Conservation (phyloP, 35 echinoderm and acorn worm genomes). For the Ptychodera flava region DNA sequence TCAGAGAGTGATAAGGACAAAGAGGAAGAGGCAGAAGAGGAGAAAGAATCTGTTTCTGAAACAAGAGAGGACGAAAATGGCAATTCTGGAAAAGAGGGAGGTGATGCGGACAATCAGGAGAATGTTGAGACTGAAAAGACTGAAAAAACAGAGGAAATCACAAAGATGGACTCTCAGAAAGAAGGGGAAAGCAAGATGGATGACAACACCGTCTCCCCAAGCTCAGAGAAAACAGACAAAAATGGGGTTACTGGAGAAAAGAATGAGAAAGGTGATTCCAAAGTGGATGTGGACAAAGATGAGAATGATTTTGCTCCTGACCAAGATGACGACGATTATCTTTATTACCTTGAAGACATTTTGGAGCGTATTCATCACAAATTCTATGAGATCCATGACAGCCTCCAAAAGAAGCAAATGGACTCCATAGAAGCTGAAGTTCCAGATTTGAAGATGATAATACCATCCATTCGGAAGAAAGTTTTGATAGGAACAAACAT, state of each 20-base stretch:
- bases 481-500: constrained; percentile 54
- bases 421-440: constrained; percentile 12
- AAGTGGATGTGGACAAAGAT: constrained; percentile 6
- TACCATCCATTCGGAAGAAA: constrained; percentile 51
- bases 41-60: not conserved
- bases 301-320: constrained; percentile 7
- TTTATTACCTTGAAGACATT: constrained; percentile 75
- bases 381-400: constrained; percentile 54
- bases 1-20: constrained; percentile 16
- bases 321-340: constrained; percentile 82
- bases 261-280: constrained; percentile 9
- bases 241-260: not conserved
- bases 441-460: constrained; percentile 71
- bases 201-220: not conserved
- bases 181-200: not conserved
- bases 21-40: constrained; percentile 7
- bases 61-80: not conserved
- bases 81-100: not conserved
- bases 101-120: not conserved
- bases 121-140: not conserved
- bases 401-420: constrained; percentile 18
- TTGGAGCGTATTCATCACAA: constrained; percentile 49
- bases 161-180: not conserved
- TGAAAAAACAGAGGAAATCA: not conserved
- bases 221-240: not conserved